Evolutionary conservation across 2,888 invertebrate genomes (phyloP), one percentile per base, ranked within the genome.

Genomic region (Leptopilina syphax): DNA sequence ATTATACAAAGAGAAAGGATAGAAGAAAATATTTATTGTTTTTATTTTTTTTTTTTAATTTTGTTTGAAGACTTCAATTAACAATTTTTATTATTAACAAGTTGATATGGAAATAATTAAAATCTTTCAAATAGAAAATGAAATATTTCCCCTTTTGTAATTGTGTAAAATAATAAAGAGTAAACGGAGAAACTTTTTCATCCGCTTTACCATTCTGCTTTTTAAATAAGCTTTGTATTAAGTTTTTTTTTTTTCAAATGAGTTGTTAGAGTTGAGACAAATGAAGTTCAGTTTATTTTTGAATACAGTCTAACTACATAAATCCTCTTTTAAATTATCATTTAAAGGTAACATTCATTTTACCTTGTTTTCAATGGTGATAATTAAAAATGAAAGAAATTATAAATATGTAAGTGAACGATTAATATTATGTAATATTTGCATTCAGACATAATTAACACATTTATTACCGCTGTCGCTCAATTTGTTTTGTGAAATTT

Each of bases 171-270:
- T 66, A 13, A 66, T 66, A 41, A 41, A 66, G n/a, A 34, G 44
- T 6, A 41, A n/a, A 41, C 0, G 7, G n/a, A 66, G 34, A 66
- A 66, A 66, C 41, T 66, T 66, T 44, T 41, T 66, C n/a, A 66
- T 41, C 66, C 66, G 41, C 66, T 66, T 66, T 66, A n/a, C 13
- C 6, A 44, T 66, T 66, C 24, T n/a, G 41, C n/a, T 66, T 66
- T 50, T 66, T n/a, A 13, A 34, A 66, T 66, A 34, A 66, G 41
- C 66, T 44, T 66, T 44, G 44, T 41, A 27, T n/a, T 66, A 44
- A 66, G n/a, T 44, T 66, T 41, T 66, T 44, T 66, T 66, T 34
- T 65, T 27, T 41, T 50, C 10, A 10, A 66, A 66, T 41, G 41
- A 66, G 41, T 44, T 66, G 12, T 41, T n/a, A 66, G 41, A 66